Percentiles rank a stretch among this genome's conserved stretches.
Conservation (phyloP, 2,888 invertebrate genomes). For the Busseola fusca region DNA sequence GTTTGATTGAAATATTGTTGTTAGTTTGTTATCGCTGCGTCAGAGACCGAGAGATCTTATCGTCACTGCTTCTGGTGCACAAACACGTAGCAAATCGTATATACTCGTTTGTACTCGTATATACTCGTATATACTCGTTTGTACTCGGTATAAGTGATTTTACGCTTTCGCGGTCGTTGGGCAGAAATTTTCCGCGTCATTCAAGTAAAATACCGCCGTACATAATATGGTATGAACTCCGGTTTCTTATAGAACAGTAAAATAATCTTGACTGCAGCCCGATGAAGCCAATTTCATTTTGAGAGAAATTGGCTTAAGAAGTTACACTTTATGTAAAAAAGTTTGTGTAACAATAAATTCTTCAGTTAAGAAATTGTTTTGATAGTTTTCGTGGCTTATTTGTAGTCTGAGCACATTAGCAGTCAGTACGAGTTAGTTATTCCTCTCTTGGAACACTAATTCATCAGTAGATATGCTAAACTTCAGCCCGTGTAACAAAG, state of each 20-base stretch:
- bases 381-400: background rate
- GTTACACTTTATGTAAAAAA: background rate
- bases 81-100: constrained; percentile 15
- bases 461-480: constrained; percentile 43
- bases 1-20: constrained; percentile 56
- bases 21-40: constrained; percentile 45
- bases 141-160: background rate
- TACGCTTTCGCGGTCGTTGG: background rate
- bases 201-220: background rate
- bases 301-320: background rate
- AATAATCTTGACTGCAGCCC: background rate
- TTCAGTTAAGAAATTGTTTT: background rate
- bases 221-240: background rate
- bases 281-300: background rate
- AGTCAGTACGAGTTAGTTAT: constrained; percentile 28
- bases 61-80: constrained; percentile 20
- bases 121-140: constrained; percentile 7
- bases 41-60: constrained; percentile 15
- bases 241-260: background rate
- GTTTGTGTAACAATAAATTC: too few species aligned
- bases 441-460: constrained; percentile 42
- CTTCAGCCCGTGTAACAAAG: constrained; percentile 35
- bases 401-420: constrained; percentile 12
- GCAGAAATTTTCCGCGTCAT: constrained; percentile 13
- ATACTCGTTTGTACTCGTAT: too few species aligned